Evolutionary conservation across 2,797 vertebrate genomes (phyloP).

Genomic region (Lutjanus argentimaculatus): DNA sequence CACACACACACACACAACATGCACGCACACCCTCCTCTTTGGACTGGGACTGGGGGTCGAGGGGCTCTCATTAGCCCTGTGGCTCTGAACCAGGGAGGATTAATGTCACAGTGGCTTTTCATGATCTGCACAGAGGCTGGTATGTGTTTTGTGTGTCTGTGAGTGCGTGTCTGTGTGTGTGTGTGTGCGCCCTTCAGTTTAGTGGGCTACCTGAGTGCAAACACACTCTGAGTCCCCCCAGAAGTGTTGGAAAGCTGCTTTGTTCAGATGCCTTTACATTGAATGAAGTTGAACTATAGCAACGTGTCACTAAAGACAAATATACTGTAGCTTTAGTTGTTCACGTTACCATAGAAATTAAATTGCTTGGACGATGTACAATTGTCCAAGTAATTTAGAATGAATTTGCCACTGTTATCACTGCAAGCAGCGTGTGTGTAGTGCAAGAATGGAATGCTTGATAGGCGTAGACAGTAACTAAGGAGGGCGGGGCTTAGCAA

Average conservation of each 20-base stretch:
- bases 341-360: background rate
- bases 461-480: no score
- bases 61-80: conserved; percentile 71
- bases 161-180: conserved; percentile 3
- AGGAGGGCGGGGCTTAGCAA: no score
- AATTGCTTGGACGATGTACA: background rate
- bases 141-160: conserved; percentile 29
- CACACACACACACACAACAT: background rate
- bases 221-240: background rate
- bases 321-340: background rate
- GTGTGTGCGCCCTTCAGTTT: conserved; percentile 5
- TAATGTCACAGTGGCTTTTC: conserved; percentile 74
- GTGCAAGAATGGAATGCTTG: no score
- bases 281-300: background rate
- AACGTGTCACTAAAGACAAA: background rate
- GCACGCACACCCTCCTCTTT: background rate
- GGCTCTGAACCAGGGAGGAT: conserved; percentile 66
- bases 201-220: conserved; percentile 2
- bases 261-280: background rate
- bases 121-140: conserved; percentile 50
- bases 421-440: no score
- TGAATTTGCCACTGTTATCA: no score
- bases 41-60: conserved; percentile 4
- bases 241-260: background rate
- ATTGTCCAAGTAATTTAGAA: background rate